A percentile compares a stretch with the other conserved stretches of the same genome.
phyloP scores from a whole-genome alignment of 2,113 vertebrate genomes.

The Vidua macroura region DNA sequence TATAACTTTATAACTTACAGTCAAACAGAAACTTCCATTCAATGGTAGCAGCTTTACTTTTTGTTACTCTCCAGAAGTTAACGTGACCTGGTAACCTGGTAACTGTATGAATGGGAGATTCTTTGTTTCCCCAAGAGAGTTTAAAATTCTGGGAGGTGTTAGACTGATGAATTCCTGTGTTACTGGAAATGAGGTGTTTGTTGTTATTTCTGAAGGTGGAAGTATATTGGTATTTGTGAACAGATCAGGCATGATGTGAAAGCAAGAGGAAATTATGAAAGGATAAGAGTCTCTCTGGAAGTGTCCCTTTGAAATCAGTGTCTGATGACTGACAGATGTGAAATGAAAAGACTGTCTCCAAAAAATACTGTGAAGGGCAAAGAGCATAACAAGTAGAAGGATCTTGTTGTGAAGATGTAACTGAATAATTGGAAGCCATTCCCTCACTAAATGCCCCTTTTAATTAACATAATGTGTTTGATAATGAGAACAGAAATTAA shows the following conservation, averaged over 20 bases:
- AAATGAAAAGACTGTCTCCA: slow-evolving; percentile 15
- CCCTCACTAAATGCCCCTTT: background rate
- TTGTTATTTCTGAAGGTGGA: background rate
- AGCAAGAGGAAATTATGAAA: slow-evolving; percentile 8
- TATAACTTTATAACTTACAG: background rate
- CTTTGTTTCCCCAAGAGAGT: background rate
- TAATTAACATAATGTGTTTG: background rate
- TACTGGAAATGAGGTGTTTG: background rate
- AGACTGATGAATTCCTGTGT: background rate
- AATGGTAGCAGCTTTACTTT: background rate
- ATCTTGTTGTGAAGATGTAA: background rate
- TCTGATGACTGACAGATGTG: slow-evolving; percentile 45
- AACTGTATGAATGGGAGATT: background rate
- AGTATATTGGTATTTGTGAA: slow-evolving; percentile 21
- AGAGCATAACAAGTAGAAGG: background rate
- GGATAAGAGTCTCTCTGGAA: slow-evolving; percentile 19
- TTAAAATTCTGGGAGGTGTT: background rate
- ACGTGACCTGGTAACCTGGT: background rate
- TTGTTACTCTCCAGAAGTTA: background rate
- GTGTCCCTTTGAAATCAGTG: slow-evolving; percentile 32
- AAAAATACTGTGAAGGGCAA: slow-evolving; percentile 19
- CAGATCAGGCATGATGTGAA: slow-evolving; percentile 4
- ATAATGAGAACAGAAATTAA: background rate
- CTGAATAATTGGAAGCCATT: slow-evolving; percentile 22
- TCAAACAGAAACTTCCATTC: background rate